phyloP scores from a whole-genome alignment of 2,797 vertebrate species.

The Capromys pilorides region DNA sequence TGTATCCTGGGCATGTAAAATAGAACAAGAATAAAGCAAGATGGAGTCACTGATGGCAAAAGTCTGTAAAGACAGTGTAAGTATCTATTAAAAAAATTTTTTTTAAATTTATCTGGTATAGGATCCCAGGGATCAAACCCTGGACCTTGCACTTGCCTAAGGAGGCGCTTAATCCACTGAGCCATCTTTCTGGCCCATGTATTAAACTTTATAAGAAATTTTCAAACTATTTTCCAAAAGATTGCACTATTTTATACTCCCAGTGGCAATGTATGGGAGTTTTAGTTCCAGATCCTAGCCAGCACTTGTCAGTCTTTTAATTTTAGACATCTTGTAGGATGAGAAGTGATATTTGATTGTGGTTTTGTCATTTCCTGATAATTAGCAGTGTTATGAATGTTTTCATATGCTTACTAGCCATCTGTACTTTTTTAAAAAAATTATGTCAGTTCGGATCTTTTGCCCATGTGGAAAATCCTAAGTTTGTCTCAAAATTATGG shows the following conservation, averaged over 20 bases:
- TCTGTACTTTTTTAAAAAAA: conserved; percentile 43
- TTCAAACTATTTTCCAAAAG: background rate
- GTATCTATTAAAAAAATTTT: background rate
- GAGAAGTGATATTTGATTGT: conserved; percentile 34
- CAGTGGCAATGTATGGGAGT: background rate
- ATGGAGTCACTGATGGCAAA: background rate
- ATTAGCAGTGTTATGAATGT: conserved; percentile 41
- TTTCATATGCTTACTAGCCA: conserved; percentile 36
- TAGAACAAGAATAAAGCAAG: background rate
- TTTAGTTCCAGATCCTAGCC: conserved; percentile 14
- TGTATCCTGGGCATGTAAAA: background rate
- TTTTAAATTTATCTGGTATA: too few species aligned
- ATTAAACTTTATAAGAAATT: background rate
- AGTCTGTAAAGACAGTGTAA: too few species aligned
- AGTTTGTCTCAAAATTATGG: conserved; percentile 14
- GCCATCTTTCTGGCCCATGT: background rate
- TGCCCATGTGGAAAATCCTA: conserved; percentile 36
- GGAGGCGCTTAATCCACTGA: too few species aligned
- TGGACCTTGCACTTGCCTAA: too few species aligned
- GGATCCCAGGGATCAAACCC: too few species aligned
- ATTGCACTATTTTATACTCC: background rate
- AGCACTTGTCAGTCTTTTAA: conserved; percentile 50
- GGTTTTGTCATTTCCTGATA: conserved; percentile 47
- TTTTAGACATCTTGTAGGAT: conserved; percentile 60
- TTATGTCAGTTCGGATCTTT: conserved; percentile 36